Percentiles rank a stretch among this genome's conserved stretches.
Evolutionary conservation across 2,113 vertebrate genomes (phyloP).

Genomic region (Theristicus caerulescens): DNA sequence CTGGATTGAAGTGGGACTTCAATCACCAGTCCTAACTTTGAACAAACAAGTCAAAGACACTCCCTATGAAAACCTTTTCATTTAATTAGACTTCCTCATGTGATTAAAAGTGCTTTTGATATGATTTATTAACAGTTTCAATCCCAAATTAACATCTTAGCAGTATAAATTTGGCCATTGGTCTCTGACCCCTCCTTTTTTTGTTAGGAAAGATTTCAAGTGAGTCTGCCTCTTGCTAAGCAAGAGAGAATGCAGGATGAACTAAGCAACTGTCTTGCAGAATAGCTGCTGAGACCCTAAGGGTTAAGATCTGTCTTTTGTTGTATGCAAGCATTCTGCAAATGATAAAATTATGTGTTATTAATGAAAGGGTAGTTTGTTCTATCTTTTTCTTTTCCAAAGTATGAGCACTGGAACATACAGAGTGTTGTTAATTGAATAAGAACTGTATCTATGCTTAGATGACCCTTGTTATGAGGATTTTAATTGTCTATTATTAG

Average conservation of each 20-base stretch:
- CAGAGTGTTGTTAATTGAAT: neutral
- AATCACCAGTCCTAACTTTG: neutral
- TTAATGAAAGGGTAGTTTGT: neutral
- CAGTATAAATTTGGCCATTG: neutral
- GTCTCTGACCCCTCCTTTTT: neutral
- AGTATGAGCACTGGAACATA: neutral
- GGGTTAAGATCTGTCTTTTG: neutral
- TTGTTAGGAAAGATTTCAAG: neutral
- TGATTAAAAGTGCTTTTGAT: neutral
- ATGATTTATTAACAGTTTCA: neutral
- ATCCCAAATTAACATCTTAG: neutral
- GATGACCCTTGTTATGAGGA: neutral
- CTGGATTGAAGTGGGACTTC: neutral
- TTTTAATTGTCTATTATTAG: neutral
- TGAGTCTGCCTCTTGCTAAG: neutral
- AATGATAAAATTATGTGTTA: neutral
- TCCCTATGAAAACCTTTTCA: neutral
- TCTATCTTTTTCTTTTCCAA: neutral
- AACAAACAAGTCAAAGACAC: neutral
- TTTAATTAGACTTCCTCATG: neutral
- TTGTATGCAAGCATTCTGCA: neutral
- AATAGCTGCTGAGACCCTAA: neutral
- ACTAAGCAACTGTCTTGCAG: neutral
- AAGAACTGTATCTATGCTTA: neutral
- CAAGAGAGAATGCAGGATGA: neutral